Evolutionary conservation across 2,113 vertebrate genomes (phyloP), one percentile per base, ranked within the genome.

Genomic region (Notechis scutatus): DNA sequence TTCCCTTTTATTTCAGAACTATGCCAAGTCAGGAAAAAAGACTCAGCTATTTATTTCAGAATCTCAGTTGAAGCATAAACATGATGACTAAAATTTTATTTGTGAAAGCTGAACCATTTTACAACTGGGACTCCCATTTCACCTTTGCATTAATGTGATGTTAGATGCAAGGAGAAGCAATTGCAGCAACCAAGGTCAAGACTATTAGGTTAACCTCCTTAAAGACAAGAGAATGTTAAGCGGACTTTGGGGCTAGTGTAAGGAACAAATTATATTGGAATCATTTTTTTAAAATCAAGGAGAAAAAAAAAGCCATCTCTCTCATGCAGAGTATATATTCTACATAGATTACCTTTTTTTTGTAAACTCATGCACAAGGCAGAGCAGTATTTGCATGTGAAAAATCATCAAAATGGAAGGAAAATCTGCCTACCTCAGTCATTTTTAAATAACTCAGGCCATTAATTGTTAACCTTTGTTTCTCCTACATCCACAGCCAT

Each of bases 401-500:
- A 97, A 97, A 97, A 97, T 96, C 96, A 96, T 97, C 97, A 97
- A 96, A 97, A 97, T 94, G 57, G 3, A 69, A 61, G 94, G 87
- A 95, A 96, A 97, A 97, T 97, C 86, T 97, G 97, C 97, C 93
- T 97, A 97, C 94, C 94, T 97, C 96, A 96, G 96, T 97, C 94
- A 97, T 97, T 98, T 96, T 96, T 97, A 96, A 98, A 97, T 97
- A 97, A 97, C 97, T 97, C 94, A 95, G 94, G 92, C 95, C 95
- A 96, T 96, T 97, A 97, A 97, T 97, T 97, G 96, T 93, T 97
- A 97, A 98, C 97, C 97, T 98, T 98, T 98, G 96, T 97, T 97
- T 96, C 95, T 96, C 94, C 94, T 95, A 94, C 96, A 96, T 96
- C 93, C 95, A 96, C 95, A 96, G 94, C 88, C 95, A 97, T 97